Conservation (phyloP, 2,888 invertebrate genomes). For the Galerucella calmariensis region DNA sequence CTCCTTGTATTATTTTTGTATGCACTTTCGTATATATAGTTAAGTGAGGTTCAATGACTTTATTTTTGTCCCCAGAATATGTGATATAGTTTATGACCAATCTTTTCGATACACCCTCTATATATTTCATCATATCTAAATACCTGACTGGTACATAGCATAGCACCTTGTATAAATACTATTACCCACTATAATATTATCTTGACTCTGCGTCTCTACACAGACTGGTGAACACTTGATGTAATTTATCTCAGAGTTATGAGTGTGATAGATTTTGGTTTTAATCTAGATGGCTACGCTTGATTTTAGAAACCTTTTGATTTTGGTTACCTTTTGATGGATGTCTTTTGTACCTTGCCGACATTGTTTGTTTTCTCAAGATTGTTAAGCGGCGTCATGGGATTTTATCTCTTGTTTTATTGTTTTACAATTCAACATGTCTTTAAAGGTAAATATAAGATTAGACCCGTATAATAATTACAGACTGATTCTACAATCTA, state of each 20-base stretch:
- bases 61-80: no score
- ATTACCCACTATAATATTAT: constrained; percentile 6
- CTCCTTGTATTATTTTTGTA: no score
- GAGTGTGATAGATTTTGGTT: constrained; percentile 55
- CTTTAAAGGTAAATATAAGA: constrained; percentile 32
- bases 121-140: no score
- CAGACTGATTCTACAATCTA: constrained; percentile 19
- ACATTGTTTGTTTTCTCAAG: constrained; percentile 48
- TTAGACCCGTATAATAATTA: constrained; percentile 33
- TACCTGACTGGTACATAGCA: no score
- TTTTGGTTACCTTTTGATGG: constrained; percentile 34
- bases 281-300: constrained; percentile 48
- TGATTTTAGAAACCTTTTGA: constrained; percentile 40
- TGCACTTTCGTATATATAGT: no score
- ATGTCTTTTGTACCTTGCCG: constrained; percentile 42
- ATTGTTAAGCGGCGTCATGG: constrained; percentile 44
- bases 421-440: constrained; percentile 49
- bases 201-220: constrained; percentile 21
- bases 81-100: no score
- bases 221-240: constrained; percentile 37
- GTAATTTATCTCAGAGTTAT: constrained; percentile 54
- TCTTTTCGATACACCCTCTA: no score
- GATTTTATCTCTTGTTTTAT: constrained; percentile 45
- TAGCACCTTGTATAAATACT: no score
- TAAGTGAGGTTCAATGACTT: no score